Base-by-base conservation (phyloP, 2,113 vertebrate genomes). In the Chinchilla lanigera region DNA sequence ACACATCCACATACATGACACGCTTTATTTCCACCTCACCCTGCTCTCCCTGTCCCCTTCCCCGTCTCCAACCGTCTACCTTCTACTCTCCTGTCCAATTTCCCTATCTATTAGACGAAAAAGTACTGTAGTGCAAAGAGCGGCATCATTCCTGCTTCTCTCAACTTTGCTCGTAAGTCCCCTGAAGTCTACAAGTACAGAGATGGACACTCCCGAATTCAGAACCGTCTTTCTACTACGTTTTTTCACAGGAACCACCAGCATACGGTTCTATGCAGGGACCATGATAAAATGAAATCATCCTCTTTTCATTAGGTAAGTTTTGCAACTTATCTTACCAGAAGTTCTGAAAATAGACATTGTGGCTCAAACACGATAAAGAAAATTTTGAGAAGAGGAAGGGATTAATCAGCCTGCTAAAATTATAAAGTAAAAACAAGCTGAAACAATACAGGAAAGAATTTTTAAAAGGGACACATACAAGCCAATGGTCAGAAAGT, bases 361-460 rank as follows among this genome's bases (percentile, higher is more conserved):
- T 85, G 28, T 2, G 92, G 58, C 60, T 90, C 33, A 91, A 95
- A 84, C n/a, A 92, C 5, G 33, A 95, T 91, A 89, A 89, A 93
- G 58, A 75, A 82, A 84, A 20, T 24, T 78, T 86, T 86, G 19
- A 93, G 60, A 83, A 1, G 35, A 30, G 12, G 19, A 81, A 96
- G 16, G 8, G 56, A 97, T 63, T 73, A 35, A 95, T 95, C 73
- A 83, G 24, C 28, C 69, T 90, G 69, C 65, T 69, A 54, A 86
- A 82, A 90, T 94, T 84, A 95, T 97, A 97, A 56, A 75, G 60
- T 7, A 87, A 65, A 86, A 81, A 87, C 50, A 63, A 96, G 65
- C 5, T 78, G 65, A 86, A 73, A 87, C 50, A 58, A 96, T 61
- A 93, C 71, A 24, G 61, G 47, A 54, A 19, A 83, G 82, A 63